Evolutionary conservation across 2,113 vertebrate species (phyloP), one percentile per base, ranked within the genome.

Genomic region (Hippotragus niger): DNA sequence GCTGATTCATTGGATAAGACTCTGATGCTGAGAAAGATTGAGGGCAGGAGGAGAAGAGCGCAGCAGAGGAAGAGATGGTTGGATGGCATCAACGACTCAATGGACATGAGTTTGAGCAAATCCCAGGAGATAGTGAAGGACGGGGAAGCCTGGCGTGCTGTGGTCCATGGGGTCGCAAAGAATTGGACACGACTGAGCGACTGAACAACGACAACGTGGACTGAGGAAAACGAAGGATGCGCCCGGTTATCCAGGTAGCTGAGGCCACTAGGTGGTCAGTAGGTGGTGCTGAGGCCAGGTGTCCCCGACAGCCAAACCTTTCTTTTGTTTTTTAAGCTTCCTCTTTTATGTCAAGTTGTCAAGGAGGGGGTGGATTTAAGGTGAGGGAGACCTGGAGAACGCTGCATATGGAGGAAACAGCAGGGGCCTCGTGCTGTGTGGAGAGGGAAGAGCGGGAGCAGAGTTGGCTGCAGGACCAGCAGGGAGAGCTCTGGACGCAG

Each of bases 201-300:
- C 33, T n/a, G 7, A 60, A 31, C 2, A 9, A 10, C 1, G 2
- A 47, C 71, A 76, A 6, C 4, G 2, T 0, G 15, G 50, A 27
- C 0, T 2, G 43, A 67, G n/a, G 67, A 29, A 47, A 57, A 57
- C 15, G 29, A 43, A 50, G n/a, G 45, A 33, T 40, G 55, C 2
- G 11, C 11, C 7, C 5, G 9, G 33, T 14, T 60, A 57, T 4
- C 23, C 29, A 16, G 57, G 29, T 31, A 76, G 36, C 62, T 53
- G 31, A 5, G 29, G 16, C 12, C 4, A 31, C 53, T 36, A 19
- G 21, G 27, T 2, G 19, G 11, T 5, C 50, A 52, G 58, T 36
- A 33, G 11, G 33, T 78, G 53, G 53, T 55, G 27, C 3, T 40
- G 82, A 9, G 19, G 40, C 17, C 11, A 52, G 58, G 9, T 43